Evolutionary conservation across 2,797 vertebrate genomes (phyloP), one percentile per base, ranked within the genome.

Genomic region (Babyrousa celebensis): DNA sequence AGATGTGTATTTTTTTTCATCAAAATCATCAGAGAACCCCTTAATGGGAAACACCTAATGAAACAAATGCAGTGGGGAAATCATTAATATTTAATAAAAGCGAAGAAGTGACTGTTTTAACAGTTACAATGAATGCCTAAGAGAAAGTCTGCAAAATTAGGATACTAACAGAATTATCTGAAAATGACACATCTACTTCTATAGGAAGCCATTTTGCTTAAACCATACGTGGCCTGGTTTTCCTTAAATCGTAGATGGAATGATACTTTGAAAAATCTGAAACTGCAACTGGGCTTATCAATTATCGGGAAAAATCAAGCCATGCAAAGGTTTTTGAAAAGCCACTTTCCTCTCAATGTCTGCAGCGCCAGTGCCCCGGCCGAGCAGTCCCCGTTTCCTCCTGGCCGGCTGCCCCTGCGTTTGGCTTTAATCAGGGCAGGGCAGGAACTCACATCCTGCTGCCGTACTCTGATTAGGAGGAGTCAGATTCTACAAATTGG

Each of bases 391-490:
- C 93, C 43, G 96, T 98, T 98, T 99, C 99, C 98, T 98, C 98
- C 98, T 80, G 96, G 98, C 98, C 98, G 98, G 98, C 98, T 97
- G 96, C 97, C 94, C 98, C 95, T 98, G 98, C 99, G 99, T 99
- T 99, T 99, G 99, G 99, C 99, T 99, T 99, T 99, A 99, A 99
- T 99, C 99, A 99, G 99, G 99, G 98, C 98, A 99, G 99, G 98
- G 98, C 99, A 99, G 99, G 99, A 99, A 99, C 99, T 99, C 97
- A 99, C 99, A 99, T 99, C 99, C 99, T 99, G 99, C 98, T 98
- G 98, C 98, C 98, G 98, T 97, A 98, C 98, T 99, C 98, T 99
- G 99, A 99, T 99, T 99, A 99, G 99, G 99, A 99, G 99, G 98
- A 99, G 99, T 99, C 98, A 99, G 97, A 99, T 99, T 99, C 98